Evolutionary conservation across 2,797 vertebrate species (phyloP), one percentile per base, ranked within the genome.

Genomic region (Sarcophilus harrisii): DNA sequence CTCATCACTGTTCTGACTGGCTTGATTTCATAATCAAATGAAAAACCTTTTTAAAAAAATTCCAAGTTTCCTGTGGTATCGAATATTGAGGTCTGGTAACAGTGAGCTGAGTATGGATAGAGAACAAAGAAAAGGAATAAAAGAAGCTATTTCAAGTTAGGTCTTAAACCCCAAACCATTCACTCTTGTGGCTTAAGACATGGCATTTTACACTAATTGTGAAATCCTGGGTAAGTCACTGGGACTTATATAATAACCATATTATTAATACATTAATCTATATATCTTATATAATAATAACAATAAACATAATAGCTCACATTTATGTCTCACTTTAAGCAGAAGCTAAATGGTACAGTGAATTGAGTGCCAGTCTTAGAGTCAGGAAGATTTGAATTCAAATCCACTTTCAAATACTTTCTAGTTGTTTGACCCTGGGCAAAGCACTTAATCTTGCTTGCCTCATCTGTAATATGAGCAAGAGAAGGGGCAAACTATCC

Each of bases 1-100:
- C 73, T 87, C 52, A 38, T 90, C 89, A 24, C 94, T 38, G 5
- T 52, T 93, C 93, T 90, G 62, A 45, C 60, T 73, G 58, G 93
- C 90, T 96, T 49, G 45, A 96, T 58, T 92, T 93, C 94, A 97
- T 58, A 91, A 59, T 92, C 93, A 89, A 92, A 89, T 2, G 55
- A 95, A 95, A 57, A 92, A 58, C 0, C 0, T 45, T 91, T 92
- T 62, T 92, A 38, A 52, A 49, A 87, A 87, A 87, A 1, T 16
- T 87, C 91, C 52, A 55, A 58, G 57, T 92, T 58, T 87, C 81
- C 90, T 55, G 9, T 87, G 73, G 73, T 13, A 21, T 9, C 55
- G 16, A 89, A 30, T 45, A 11, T 49, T 32, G 12, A 14, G 1
- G 5, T 87, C 58, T 28, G 16, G 30, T 5, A 49, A 55, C 11